Evolutionary conservation across 2,888 invertebrate species (phyloP), one percentile per base, ranked within the genome.

Genomic region (Macroteleia sp.): DNA sequence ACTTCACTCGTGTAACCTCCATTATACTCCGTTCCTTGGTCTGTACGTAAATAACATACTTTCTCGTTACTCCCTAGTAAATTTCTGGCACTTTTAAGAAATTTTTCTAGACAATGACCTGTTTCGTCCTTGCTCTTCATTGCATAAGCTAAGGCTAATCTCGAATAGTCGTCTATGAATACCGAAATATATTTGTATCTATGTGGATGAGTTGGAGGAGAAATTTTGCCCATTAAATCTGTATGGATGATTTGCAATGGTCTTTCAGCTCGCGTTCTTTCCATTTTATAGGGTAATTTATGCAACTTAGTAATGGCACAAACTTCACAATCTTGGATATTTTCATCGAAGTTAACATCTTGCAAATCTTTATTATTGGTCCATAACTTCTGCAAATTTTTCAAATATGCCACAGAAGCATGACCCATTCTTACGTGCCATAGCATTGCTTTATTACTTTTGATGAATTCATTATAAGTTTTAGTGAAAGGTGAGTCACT

Each of bases 91-190:
- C 34, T 2, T 34, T 34, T 34, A 30, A 30, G 5, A 30, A 30
- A 30, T 30, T 10, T 4, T 10, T 30, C 30, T 10, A 10, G 5
- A 10, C 30, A 30, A 10, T 30, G 10, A 30, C 34, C 34, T 14
- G 34, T 14, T 14, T 14, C 28, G 12, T 19, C 42, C 19, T 42
- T 42, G 2, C 19, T 10, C 19, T 42, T 42, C 20, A 42, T 17
- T 2, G 77, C 20, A 61, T 84, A 85, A 10, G 77, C 73, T 62
- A 57, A 81, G 1, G 83, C 83, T 54, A 75, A 71, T 19, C 82
- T 79, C 5, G 82, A 84, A 59, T 62, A 83, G 70, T 84, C 83
- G 50, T 83, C 32, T 46, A 82, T 77, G 20, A 48, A 48, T 12
- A 48, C 48, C 1, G 30, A 28, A 6, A 48, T 48, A 16, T 28